Evolutionary conservation across 2,888 invertebrate species (phyloP), one percentile per base, ranked within the genome.

Genomic region (Cheilosia soror): DNA sequence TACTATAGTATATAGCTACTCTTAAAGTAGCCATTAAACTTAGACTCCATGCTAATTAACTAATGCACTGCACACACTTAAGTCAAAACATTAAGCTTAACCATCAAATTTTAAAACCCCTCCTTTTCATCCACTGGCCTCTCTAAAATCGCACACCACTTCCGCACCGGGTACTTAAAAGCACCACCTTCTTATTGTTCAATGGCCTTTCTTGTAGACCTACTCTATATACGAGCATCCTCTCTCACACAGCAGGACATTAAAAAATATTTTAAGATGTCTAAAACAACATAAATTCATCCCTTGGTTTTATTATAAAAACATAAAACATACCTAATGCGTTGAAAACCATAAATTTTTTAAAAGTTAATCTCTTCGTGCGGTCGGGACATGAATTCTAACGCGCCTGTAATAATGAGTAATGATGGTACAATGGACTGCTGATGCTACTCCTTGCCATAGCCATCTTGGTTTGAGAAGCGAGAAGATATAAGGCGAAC

Each of bases 291-390:
- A 86, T 78, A 79, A 86, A 77, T 75, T 81, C 79, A 76, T 75
- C 79, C 76, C 82, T 76, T 29, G 87, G 87, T 84, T 88, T 87
- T 88, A 88, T 88, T 88, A 88, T 88, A 88, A 86, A 88, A 87
- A 77, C 88, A 88, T 88, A 88, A 88, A 87, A 88, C 82, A 87
- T 85, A 78, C 85, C 87, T 88, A 87, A 88, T 88, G 87, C 87
- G 88, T 82, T 88, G 75, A 88, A 88, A 88, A 87, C 88, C 88
- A 88, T 88, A 88, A 87, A 88, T 87, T 88, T 88, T 88, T 87
- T 85, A 88, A 88, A 88, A 88, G 80, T 88, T 88, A 88, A 88
- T 87, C 88, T 88, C 75, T 60, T 85, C 63, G 85, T 81, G 37
- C 37, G 85, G 85, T 57, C 72, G 76, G 85, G 71, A 85, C 85